Evolutionary conservation across 2,888 invertebrate genomes (phyloP).

Genomic region (Anthophora plumipes): DNA sequence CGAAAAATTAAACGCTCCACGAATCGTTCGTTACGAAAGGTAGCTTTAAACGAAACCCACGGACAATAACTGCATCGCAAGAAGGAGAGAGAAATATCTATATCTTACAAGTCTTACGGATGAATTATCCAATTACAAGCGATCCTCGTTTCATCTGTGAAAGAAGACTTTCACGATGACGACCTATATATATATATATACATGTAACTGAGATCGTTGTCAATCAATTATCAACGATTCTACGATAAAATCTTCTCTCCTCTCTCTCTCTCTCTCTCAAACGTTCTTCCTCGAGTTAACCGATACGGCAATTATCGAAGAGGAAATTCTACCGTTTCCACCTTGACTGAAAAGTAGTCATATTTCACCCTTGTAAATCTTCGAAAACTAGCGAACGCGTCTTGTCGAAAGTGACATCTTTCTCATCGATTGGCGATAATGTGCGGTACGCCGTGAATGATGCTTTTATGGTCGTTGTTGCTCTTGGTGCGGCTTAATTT

Average conservation of each 20-base stretch:
- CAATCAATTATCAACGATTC: slow-evolving; percentile 40
- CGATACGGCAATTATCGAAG: not conserved
- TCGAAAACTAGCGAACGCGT: slow-evolving; percentile 17
- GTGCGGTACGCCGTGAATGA: slow-evolving; percentile 80
- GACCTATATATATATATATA: not conserved
- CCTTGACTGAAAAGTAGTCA: slow-evolving; percentile 13
- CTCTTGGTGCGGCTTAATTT: slow-evolving; percentile 78
- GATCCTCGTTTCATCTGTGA: slow-evolving; percentile 26
- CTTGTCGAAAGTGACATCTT: slow-evolving; percentile 60
- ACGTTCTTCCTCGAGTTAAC: not conserved
- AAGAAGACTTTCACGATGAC: slow-evolving; percentile 24
- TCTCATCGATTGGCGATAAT: slow-evolving; percentile 78
- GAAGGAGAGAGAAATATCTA: not conserved
- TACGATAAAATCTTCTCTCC: not conserved
- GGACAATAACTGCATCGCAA: slow-evolving; percentile 5
- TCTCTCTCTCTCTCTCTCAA: not conserved
- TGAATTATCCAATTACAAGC: slow-evolving; percentile 31
- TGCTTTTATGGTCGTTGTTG: slow-evolving; percentile 78
- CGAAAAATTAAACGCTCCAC: slow-evolving; percentile 35
- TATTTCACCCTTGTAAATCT: slow-evolving; percentile 50
- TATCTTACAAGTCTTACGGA: slow-evolving; percentile 10
- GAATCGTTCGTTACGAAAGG: slow-evolving; percentile 18
- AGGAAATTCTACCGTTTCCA: not conserved
- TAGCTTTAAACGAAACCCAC: not conserved
- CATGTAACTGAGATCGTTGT: slow-evolving; percentile 23